Evolutionary conservation across 2,113 vertebrate genomes (phyloP).

Genomic region (Atractosteus spatula): DNA sequence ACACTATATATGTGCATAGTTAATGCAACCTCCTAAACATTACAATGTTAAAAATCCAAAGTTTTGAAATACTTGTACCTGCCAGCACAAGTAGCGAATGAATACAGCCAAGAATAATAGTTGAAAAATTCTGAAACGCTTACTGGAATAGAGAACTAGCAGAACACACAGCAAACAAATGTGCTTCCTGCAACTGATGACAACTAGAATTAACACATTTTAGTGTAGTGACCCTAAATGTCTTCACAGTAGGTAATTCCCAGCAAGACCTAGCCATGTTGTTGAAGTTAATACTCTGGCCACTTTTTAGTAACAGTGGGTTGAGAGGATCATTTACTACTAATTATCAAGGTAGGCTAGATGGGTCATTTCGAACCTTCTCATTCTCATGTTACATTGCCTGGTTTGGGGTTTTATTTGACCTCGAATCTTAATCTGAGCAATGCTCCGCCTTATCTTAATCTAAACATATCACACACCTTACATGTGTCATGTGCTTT

Average conservation of each 20-base stretch:
- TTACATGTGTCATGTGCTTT: neutral
- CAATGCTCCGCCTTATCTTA: neutral
- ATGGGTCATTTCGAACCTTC: too few species aligned
- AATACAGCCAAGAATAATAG: conserved; percentile 28
- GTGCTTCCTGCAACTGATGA: conserved; percentile 24
- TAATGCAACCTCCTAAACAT: too few species aligned
- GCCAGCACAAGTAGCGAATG: conserved; percentile 22
- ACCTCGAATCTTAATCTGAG: too few species aligned
- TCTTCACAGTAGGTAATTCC: too few species aligned
- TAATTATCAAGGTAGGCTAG: too few species aligned
- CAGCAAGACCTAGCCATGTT: too few species aligned
- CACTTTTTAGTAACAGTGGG: too few species aligned
- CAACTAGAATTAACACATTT: conserved; percentile 31
- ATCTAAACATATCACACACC: neutral
- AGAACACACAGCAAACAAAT: conserved; percentile 24
- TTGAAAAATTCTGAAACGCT: conserved; percentile 25
- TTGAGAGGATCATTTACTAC: too few species aligned
- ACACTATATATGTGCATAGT: too few species aligned
- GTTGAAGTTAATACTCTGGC: too few species aligned
- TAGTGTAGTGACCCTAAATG: conserved; percentile 5
- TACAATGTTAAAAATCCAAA: neutral
- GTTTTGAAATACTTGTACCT: conserved; percentile 3
- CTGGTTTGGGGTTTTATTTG: too few species aligned
- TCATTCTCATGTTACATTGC: too few species aligned
- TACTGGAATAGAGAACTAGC: conserved; percentile 26